phyloP scores from a whole-genome alignment of 2,113 vertebrate species.

The Leptobrachium leishanense region DNA sequence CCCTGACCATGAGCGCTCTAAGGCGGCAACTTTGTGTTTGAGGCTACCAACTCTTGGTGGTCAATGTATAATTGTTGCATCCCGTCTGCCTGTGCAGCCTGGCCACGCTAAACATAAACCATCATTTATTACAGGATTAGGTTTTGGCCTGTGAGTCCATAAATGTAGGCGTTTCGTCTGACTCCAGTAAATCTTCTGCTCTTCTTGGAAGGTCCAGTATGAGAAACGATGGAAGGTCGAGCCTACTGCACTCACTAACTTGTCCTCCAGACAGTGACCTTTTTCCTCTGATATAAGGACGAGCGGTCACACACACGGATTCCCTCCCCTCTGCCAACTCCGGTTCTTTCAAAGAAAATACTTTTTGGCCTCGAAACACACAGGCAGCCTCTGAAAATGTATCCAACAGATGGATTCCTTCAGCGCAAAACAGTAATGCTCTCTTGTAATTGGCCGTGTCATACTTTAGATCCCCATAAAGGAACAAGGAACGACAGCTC shows the following conservation, averaged over 20 bases:
- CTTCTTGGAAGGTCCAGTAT: slow-evolving; percentile 21
- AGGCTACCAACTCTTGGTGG: neutral
- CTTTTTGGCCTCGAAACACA: slow-evolving; percentile 30
- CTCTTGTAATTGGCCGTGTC: slow-evolving; percentile 45
- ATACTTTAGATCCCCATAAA: slow-evolving; percentile 47
- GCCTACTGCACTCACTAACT: slow-evolving; percentile 19
- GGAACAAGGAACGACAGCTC: slow-evolving; percentile 41
- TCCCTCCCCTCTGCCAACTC: slow-evolving; percentile 28
- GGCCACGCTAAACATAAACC: neutral
- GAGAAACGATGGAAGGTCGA: slow-evolving; percentile 14
- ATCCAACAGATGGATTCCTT: slow-evolving; percentile 40
- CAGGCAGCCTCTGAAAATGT: slow-evolving; percentile 29
- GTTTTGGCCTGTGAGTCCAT: slow-evolving; percentile 12
- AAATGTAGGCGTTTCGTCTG: neutral
- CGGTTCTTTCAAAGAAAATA: slow-evolving; percentile 27
- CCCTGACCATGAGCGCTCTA: neutral
- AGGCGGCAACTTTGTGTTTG: neutral
- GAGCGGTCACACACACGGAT: slow-evolving; percentile 22
- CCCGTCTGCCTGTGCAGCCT: neutral
- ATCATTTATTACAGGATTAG: slow-evolving; percentile 14
- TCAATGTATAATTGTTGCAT: neutral
- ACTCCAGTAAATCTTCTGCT: slow-evolving; percentile 7
- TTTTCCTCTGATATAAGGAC: slow-evolving; percentile 31
- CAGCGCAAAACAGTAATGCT: slow-evolving; percentile 33
- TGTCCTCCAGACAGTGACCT: slow-evolving; percentile 32